Evolutionary conservation across 2,797 vertebrate genomes (phyloP), one percentile per base, ranked within the genome.

Genomic region (Limosa lapponica): DNA sequence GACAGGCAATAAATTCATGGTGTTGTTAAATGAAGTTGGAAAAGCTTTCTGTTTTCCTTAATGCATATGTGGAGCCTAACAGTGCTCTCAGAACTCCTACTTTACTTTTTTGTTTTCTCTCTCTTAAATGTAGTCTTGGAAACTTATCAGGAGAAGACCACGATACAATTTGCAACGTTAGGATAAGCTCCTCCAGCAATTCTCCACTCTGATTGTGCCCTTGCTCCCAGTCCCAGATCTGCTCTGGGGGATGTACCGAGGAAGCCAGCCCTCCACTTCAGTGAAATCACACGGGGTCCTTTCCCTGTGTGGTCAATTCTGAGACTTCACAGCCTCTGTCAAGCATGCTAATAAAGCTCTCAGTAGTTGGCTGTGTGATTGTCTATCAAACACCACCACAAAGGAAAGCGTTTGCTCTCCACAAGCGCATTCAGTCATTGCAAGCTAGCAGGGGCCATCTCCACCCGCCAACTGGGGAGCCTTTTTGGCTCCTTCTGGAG

Each of bases 331-430:
- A 86, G 69, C 27, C 44, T 71, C 54, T 83, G 72, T 62, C 93
- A 92, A 82, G 49, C 27, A 58, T 3, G 19, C 44, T 71, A 90
- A 80, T 89, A 70, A 95, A 96, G 46, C 58, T 84, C 49, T 62
- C 80, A 51, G 55, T 30, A 65, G 57, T 2, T 65, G 46, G 27
- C 54, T 81, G 13, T 25, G 34, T 41, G 24, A 49, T 2, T 77
- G 28, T 49, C 67, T 73, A 46, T 77, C 78, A 48, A 90, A 54
- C 28, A 73, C 18, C 32, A 71, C 13, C 55, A 67, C 51, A 85
- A 82, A 70, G 54, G 52, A 79, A 83, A 55, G 39, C 1, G 3
- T 80, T 74, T 78, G 27, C 55, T 88, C 81, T 70, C 43, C 43
- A 44, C 39, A 48, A 28, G 27, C 36, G 41, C 36, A 28, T 30